Percentiles rank a stretch among this genome's conserved stretches.
Conservation (phyloP, 1,140 invertebrate species). For the Dolichoris vasculosae region DNA sequence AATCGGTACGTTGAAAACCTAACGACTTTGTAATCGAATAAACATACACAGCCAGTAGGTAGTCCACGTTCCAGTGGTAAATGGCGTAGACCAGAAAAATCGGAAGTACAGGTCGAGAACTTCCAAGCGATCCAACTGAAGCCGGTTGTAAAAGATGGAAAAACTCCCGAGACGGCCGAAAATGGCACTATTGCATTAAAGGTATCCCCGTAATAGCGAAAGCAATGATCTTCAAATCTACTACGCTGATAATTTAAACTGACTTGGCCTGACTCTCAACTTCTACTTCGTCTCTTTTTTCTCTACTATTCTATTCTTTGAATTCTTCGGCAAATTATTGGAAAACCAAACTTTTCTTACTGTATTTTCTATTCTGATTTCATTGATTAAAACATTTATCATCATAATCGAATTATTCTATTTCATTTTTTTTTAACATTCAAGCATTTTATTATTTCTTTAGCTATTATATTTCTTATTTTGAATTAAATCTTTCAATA, state of each 20-base stretch:
- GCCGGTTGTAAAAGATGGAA: conserved; percentile 74
- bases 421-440: too few species aligned
- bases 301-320: conserved; percentile 48
- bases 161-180: conserved; percentile 68
- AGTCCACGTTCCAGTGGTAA: conserved; percentile 58
- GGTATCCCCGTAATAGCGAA: conserved; percentile 62
- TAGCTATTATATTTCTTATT: too few species aligned
- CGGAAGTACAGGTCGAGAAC: conserved; percentile 74
- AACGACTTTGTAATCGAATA: conserved; percentile 20
- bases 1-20: not conserved
- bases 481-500: too few species aligned
- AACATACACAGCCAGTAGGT: conserved; percentile 25
- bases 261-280: conserved; percentile 42
- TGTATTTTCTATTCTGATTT: not conserved
- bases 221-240: conserved; percentile 29
- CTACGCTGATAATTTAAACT: conserved; percentile 3
- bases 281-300: conserved; percentile 54
- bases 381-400: not conserved
- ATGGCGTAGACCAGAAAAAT: conserved; percentile 70
- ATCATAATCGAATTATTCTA: too few species aligned
- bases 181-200: conserved; percentile 68
- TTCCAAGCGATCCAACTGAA: conserved; percentile 79
- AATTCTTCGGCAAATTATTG: conserved; percentile 3
- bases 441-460: too few species aligned
- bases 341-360: not conserved